A percentile compares a stretch with the other conserved stretches of the same genome.
Evolutionary conservation across 1,140 invertebrate genomes (phyloP).

Genomic region (Drosophila miranda): DNA sequence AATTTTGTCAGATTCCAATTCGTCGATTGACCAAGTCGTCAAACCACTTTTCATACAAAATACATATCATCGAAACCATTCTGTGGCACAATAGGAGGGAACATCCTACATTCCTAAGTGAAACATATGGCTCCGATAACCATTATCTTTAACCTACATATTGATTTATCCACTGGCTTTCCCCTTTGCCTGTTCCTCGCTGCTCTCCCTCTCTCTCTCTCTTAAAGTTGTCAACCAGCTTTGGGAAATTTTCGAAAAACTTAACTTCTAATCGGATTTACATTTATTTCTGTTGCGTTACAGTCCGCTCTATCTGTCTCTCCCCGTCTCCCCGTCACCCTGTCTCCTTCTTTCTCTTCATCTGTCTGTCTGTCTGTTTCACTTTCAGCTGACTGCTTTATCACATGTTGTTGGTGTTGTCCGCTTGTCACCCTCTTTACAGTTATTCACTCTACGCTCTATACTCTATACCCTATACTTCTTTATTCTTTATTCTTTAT

Average conservation of each 20-base stretch:
- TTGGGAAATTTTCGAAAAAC: slow-evolving; percentile 49
- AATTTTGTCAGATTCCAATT: too few relatives aligned
- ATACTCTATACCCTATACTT: slow-evolving; percentile 5
- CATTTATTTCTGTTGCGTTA: slow-evolving; percentile 48
- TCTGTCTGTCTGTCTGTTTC: slow-evolving; percentile 36
- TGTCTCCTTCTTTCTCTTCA: neutral
- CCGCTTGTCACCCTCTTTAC: slow-evolving; percentile 74
- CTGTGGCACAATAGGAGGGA: neutral
- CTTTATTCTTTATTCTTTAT: slow-evolving; percentile 13
- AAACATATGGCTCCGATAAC: neutral
- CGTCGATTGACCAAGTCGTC: too few relatives aligned
- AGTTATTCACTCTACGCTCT: slow-evolving; percentile 12
- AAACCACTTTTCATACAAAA: too few relatives aligned
- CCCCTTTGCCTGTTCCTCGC: slow-evolving; percentile 13
- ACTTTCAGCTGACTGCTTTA: slow-evolving; percentile 72
- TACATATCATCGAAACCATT: neutral
- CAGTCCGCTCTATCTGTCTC: slow-evolving; percentile 7
- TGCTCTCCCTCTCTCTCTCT: slow-evolving; percentile 5
- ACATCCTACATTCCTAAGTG: too few relatives aligned
- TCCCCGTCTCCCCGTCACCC: neutral
- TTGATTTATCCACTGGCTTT: slow-evolving; percentile 24
- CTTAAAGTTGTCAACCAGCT: slow-evolving; percentile 53
- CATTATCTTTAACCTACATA: slow-evolving; percentile 15
- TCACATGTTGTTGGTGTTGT: slow-evolving; percentile 53
- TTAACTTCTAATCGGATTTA: slow-evolving; percentile 77